Conservation (phyloP, 2,113 vertebrate species). For the Xiphophorus hellerii region DNA sequence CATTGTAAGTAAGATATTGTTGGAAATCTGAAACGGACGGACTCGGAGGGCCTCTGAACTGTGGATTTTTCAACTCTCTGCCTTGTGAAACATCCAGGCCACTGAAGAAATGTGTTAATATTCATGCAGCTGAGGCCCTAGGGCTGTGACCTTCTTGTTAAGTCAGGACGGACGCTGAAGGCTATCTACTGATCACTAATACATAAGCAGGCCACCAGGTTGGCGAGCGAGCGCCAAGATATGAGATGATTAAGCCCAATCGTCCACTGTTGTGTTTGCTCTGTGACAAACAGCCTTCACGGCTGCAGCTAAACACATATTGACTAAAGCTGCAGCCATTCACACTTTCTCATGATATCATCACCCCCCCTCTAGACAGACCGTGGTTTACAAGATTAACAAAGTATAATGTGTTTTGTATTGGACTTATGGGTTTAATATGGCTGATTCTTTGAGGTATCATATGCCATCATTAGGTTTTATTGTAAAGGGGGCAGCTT, state of each 20-base stretch:
- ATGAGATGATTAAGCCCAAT: conserved; percentile 29
- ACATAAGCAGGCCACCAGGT: conserved; percentile 50
- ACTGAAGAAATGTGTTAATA: conserved; percentile 36
- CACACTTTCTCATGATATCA: conserved; percentile 40
- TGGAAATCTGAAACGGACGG: conserved; percentile 1
- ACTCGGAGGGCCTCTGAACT: conserved; percentile 24
- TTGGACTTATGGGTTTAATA: conserved; percentile 37
- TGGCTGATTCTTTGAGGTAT: conserved; percentile 28
- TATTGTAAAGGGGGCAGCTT: conserved; percentile 42
- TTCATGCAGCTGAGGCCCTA: conserved; percentile 30
- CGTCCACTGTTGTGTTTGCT: conserved; percentile 28
- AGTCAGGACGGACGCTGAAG: conserved; percentile 49
- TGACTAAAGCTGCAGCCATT: conserved; percentile 50
- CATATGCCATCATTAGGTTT: conserved; percentile 37
- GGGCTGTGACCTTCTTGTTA: conserved; percentile 61
- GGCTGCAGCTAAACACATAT: conserved; percentile 55
- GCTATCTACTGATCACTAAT: conserved; percentile 60
- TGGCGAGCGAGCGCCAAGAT: conserved; percentile 18
- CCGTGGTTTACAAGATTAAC: conserved; percentile 20
- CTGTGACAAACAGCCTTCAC: conserved; percentile 28
- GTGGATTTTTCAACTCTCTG: conserved; percentile 28
- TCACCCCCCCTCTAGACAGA: not conserved
- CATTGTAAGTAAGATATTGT: conserved; percentile 37
- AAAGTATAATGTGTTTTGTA: conserved; percentile 43
- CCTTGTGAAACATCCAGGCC: conserved; percentile 31